Base-by-base conservation (phyloP, 2,888 invertebrate genomes). In the Seira musarum region DNA sequence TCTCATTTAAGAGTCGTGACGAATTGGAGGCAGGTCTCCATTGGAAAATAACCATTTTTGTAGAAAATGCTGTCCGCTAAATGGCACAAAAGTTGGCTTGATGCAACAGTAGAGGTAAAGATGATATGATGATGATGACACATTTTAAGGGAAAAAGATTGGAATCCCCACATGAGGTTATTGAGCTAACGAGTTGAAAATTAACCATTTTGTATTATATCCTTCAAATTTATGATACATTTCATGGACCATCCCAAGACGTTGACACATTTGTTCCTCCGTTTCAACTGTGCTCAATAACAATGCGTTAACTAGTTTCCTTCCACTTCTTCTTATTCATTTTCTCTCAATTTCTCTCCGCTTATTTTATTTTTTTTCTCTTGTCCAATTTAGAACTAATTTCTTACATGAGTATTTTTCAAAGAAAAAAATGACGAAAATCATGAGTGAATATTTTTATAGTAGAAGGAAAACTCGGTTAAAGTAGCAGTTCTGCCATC, bases 181-280 rank as follows among this genome's bases (percentile, higher is more conserved):
- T 80, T 75, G 75, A 80, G 75, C 75, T 80, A 80, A 80, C 80
- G 80, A 80, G 80, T 80, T 80, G 80, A 80, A 75, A 80, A 80
- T 75, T 75, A 80, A 80, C 69, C 66, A 71, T 70, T 80, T 80
- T 60, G 21, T 60, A 60, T 60, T 10, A 60, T 60, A 60, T 21
- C 60, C 60, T 19, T 60, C 60, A 60, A 21, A 60, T 60, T 60
- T 60, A 60, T 60, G 19, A 60, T 19, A 60, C 22, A 60, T 60
- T 60, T 60, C 60, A 60, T 60, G 60, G 60, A 60, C 60, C 60
- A 60, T 60, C 60, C 53, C 22, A 22, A 19, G 22, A 60, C 60
- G 60, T 21, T 8, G 49, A 49, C 60, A 60, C 60, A 60, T 60
- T 60, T 60, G 60, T 60, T 60, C 60, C 60, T 19, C n/a, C 19